A percentile compares a stretch with the other conserved stretches of the same genome.
Conservation (phyloP, 1,140 invertebrate species). For the Frieseomelitta varia region DNA sequence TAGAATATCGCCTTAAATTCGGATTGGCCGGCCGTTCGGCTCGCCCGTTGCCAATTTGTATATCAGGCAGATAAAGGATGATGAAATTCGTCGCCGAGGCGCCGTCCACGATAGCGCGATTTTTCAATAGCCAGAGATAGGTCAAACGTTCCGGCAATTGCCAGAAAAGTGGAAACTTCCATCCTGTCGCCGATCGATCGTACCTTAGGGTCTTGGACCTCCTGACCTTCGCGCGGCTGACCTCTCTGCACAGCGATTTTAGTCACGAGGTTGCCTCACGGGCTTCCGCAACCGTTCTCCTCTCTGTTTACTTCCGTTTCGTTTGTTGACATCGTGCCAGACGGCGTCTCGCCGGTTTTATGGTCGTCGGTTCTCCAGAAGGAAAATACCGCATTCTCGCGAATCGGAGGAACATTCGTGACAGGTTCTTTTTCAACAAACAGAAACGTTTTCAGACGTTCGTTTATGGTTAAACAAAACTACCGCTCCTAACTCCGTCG, state of each 20-base stretch:
- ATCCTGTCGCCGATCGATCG: constrained; percentile 22
- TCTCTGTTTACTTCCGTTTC: constrained; percentile 41
- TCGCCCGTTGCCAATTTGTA: too few species aligned
- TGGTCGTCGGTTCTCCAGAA: background rate
- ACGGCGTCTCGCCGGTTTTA: background rate
- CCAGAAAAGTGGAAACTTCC: constrained; percentile 41
- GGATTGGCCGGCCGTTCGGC: background rate
- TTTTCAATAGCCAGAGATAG: constrained; percentile 25
- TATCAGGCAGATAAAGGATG: background rate
- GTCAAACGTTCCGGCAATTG: background rate
- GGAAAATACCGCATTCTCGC: background rate
- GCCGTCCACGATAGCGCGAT: background rate
- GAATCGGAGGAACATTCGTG: background rate
- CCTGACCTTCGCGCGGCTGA: constrained; percentile 22
- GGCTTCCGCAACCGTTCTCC: constrained; percentile 15
- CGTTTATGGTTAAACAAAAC: too few species aligned
- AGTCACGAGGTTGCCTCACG: background rate
- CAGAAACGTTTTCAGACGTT: too few species aligned
- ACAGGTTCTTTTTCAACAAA: background rate
- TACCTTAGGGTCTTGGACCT: constrained; percentile 4
- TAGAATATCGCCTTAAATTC: too few species aligned
- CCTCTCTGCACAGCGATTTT: constrained; percentile 26
- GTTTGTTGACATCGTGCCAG: constrained; percentile 2
- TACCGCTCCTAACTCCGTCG: too few species aligned
- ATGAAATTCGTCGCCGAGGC: background rate